These are phyloP conservation scores for Brachyhypopomus occidentalis DNA, from an alignment of 2,113 vertebrate genomes.

Conservation along the genomic window DNA sequence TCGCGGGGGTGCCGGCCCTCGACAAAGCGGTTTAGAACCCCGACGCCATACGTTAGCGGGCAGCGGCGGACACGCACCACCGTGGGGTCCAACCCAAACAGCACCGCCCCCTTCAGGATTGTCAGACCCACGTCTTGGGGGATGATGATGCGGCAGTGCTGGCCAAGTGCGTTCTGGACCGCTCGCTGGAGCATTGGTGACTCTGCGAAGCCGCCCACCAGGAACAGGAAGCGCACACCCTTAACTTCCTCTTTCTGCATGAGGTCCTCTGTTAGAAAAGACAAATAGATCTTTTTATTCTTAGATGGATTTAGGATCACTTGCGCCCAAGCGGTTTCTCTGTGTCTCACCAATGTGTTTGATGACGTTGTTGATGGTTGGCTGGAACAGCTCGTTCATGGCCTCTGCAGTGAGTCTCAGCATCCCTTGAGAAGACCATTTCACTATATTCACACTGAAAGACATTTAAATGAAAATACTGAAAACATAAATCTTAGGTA, in stretches of 20 bases:
- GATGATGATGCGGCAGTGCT: slow-evolving; percentile 85
- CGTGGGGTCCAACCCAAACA: slow-evolving; percentile 91
- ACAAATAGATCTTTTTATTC: no score
- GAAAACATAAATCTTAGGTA: no score
- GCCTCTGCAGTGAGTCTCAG: slow-evolving; percentile 89
- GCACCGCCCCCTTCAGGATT: slow-evolving; percentile 93
- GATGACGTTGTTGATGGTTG: slow-evolving; percentile 87
- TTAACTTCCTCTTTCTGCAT: slow-evolving; percentile 84
- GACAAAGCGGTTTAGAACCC: slow-evolving; percentile 91
- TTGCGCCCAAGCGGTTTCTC: not conserved
- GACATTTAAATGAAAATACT: not conserved
- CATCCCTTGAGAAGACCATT: slow-evolving; percentile 98
- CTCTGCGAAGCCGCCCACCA: slow-evolving; percentile 94
- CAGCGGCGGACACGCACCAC: slow-evolving; percentile 91
- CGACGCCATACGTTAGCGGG: slow-evolving; percentile 90
- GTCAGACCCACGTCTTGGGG: slow-evolving; percentile 93
- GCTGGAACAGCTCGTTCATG: slow-evolving; percentile 94
- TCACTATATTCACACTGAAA: slow-evolving; percentile 87
- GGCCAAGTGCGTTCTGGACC: slow-evolving; percentile 79
- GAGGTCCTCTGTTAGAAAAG: slow-evolving; percentile 74
- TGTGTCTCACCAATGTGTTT: slow-evolving; percentile 84
- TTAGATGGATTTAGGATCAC: not conserved
- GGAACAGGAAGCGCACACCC: slow-evolving; percentile 89
- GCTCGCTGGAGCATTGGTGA: slow-evolving; percentile 89
- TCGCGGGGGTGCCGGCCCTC: slow-evolving; percentile 86